phyloP scores from a whole-genome alignment of 2,113 vertebrate genomes.

The Semnornis frantzii region DNA sequence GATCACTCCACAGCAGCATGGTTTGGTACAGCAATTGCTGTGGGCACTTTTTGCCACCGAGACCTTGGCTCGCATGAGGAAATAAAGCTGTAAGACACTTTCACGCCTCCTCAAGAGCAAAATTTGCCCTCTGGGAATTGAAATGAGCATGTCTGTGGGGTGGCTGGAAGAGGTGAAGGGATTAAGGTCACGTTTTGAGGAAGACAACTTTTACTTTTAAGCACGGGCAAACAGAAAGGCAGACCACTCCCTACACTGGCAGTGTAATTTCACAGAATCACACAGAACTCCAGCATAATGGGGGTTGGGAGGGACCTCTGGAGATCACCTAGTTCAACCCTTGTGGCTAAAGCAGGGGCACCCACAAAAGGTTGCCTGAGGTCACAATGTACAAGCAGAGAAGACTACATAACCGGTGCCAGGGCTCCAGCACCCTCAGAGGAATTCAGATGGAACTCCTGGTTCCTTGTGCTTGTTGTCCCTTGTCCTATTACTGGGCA shows the following conservation, averaged over 20 bases:
- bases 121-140: not conserved
- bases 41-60: not conserved
- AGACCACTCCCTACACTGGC: accelerated
- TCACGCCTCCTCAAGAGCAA: not conserved
- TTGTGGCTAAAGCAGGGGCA: too few relatives aligned
- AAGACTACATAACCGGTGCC: too few relatives aligned
- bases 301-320: too few relatives aligned
- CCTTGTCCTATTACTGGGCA: too few relatives aligned
- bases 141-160: not conserved
- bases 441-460: too few relatives aligned
- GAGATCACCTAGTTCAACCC: too few relatives aligned
- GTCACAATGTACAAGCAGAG: too few relatives aligned
- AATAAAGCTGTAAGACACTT: not conserved
- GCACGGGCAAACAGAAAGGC: not conserved
- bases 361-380: too few relatives aligned
- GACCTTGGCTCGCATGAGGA: accelerated
- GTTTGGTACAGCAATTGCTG: not conserved
- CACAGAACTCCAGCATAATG: too few relatives aligned
- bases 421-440: too few relatives aligned
- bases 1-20: not conserved
- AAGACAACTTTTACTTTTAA: not conserved
- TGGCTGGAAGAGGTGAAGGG: not conserved
- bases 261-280: not conserved
- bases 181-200: not conserved
- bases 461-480: too few relatives aligned